A percentile compares a stretch with the other conserved stretches of the same genome.
Conservation (phyloP, 2,888 invertebrate species). For the Cheilosia urbana region DNA sequence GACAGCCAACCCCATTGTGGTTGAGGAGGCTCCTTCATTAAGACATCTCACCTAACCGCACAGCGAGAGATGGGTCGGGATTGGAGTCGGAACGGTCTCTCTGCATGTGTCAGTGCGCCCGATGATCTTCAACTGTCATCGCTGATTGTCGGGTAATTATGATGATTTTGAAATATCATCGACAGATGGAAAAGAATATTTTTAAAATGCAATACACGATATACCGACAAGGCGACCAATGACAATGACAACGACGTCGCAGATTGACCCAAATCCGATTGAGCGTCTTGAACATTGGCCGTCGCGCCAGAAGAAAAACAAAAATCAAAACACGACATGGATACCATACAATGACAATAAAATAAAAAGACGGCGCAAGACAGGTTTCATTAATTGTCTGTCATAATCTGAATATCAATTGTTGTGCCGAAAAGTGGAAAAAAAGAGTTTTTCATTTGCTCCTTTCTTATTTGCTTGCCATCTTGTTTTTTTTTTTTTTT, state of each 20-base stretch:
- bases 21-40: conserved; percentile 46
- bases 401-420: conserved; percentile 67
- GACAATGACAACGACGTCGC: not conserved
- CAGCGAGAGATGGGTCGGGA: conserved; percentile 12
- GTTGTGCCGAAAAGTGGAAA: not conserved
- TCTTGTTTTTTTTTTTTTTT: not conserved
- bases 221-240: not conserved
- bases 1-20: conserved; percentile 50
- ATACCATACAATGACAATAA: conserved; percentile 52
- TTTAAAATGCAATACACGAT: conserved; percentile 41
- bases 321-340: conserved; percentile 31
- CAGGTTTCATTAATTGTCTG: conserved; percentile 72
- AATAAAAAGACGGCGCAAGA: conserved; percentile 48
- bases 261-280: conserved; percentile 59
- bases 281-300: conserved; percentile 36
- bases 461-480: not conserved
- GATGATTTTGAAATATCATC: conserved; percentile 70
- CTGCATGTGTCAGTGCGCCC: conserved; percentile 21
- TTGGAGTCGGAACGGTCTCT: conserved; percentile 15
- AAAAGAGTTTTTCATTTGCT: conserved; percentile 2
- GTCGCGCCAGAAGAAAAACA: conserved; percentile 4
- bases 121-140: conserved; percentile 66
- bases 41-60: conserved; percentile 24
- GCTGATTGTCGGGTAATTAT: conserved; percentile 71
- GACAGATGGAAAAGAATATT: conserved; percentile 39